Evolutionary conservation across 2,888 invertebrate genomes (phyloP), one percentile per base, ranked within the genome.

Genomic region (Heliconius hortense): DNA sequence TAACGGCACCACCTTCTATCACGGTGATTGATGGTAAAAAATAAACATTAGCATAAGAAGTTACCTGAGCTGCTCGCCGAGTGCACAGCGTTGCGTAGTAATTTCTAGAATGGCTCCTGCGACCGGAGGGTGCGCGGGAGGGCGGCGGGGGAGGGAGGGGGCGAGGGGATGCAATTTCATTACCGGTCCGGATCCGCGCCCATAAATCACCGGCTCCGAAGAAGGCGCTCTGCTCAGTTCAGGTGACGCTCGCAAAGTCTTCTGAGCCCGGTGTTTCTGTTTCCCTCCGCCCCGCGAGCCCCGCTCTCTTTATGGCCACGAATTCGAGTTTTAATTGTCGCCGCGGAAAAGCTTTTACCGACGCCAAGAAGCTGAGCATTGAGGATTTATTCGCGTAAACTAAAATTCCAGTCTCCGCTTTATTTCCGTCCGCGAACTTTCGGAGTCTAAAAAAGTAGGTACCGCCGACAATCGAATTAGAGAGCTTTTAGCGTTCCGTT

Each of bases 161-260:
- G 86, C 85, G 88, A 87, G 91, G 93, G 94, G 94, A 92, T 93
- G 93, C 94, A 93, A 93, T 93, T 91, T 94, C 93, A 92, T 92
- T 94, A 93, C 93, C 94, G 91, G 94, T 91, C 93, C 94, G 94
- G 94, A 94, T 94, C 92, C 91, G 88, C 87, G 90, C 85, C 88
- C 91, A 93, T 94, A 94, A 94, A 94, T 94, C 94, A 94, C 94
- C 92, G 90, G 89, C 90, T 88, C 94, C 94, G 94, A 95, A 93
- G 94, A 95, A 93, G 93, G 91, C 89, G 88, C 89, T 86, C 84
- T 88, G 88, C 88, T 86, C 85, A 62, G 95, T 94, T 95, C 93
- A 91, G 94, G 94, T 94, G 94, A 92, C 92, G 95, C 93, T 93
- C 90, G 82, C 87, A 85, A 87, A 90, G 88, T 89, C 90, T 87